Percentiles rank a stretch among this genome's conserved stretches.
phyloP scores from a whole-genome alignment of 2,888 invertebrate species.

The Sphaeridia pumilis region DNA sequence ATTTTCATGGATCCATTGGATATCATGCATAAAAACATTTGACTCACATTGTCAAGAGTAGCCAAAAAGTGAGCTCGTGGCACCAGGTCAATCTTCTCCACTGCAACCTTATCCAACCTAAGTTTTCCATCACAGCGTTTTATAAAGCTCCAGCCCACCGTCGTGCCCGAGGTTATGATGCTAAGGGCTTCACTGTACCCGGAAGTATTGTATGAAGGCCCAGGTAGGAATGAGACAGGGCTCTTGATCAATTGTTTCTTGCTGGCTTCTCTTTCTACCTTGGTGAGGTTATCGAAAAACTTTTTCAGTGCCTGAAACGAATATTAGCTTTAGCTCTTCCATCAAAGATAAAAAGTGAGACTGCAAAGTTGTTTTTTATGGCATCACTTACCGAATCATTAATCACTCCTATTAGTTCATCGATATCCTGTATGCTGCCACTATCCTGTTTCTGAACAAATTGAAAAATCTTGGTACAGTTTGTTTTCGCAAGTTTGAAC shows the following conservation, averaged over 20 bases:
- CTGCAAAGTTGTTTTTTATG: too few species aligned
- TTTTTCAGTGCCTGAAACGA: neutral
- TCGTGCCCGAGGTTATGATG: constrained; percentile 17
- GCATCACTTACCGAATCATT: too few species aligned
- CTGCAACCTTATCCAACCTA: constrained; percentile 8
- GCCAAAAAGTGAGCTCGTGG: constrained; percentile 19
- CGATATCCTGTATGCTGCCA: too few species aligned
- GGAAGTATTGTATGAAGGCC: constrained; percentile 5
- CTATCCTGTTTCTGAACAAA: constrained; percentile 5
- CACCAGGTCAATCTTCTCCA: constrained; percentile 10
- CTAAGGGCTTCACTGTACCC: constrained; percentile 19
- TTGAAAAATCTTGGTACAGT: constrained; percentile 11
- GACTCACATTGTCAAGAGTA: constrained; percentile 16
- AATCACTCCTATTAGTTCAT: too few species aligned
- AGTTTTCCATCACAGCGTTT: neutral
- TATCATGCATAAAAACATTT: too few species aligned
- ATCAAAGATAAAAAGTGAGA: too few species aligned
- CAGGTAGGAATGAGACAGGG: neutral
- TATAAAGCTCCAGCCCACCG: constrained; percentile 19
- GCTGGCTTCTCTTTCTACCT: too few species aligned
- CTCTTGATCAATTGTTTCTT: neutral
- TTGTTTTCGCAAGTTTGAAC: constrained; percentile 17
- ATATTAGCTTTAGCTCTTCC: too few species aligned
- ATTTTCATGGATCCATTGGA: too few species aligned
- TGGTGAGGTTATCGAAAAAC: constrained; percentile 6